Conservation (phyloP, 2,113 vertebrate species). For the Gnathonemus echidnorhynchus region DNA sequence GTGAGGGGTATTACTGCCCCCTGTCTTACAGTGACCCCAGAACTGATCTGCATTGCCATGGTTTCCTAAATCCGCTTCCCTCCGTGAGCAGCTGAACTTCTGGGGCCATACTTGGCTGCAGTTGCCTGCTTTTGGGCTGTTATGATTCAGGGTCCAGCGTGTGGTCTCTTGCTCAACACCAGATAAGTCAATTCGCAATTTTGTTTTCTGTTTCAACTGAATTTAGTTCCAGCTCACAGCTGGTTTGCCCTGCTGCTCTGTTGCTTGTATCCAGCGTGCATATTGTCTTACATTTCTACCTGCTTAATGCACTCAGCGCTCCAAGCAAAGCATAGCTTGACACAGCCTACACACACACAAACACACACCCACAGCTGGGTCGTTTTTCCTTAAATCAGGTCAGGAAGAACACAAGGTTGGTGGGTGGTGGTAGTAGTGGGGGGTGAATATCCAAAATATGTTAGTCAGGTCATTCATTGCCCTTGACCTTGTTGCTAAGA, state of each 20-base stretch:
- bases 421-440: neutral
- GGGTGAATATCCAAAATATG: neutral
- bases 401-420: neutral
- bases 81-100: neutral
- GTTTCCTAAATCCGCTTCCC: neutral
- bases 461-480: neutral
- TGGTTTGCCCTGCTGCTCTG: neutral
- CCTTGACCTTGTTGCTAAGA: conserved; percentile 14
- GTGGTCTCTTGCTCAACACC: neutral
- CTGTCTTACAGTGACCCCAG: neutral
- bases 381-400: neutral
- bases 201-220: neutral
- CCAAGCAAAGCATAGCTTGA: neutral
- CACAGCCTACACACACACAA: neutral
- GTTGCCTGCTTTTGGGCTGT: neutral
- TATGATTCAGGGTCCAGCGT: neutral
- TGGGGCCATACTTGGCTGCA: neutral
- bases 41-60: neutral
- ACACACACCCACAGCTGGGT: neutral
- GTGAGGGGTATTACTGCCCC: neutral
- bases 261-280: neutral
- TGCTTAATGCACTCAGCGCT: neutral
- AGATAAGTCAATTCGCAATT: neutral
- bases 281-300: neutral
- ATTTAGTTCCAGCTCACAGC: neutral